These are phyloP conservation scores for Dendrocincla fuliginosa DNA, from an alignment of 2,797 vertebrate genomes.

Conservation along the genomic window DNA sequence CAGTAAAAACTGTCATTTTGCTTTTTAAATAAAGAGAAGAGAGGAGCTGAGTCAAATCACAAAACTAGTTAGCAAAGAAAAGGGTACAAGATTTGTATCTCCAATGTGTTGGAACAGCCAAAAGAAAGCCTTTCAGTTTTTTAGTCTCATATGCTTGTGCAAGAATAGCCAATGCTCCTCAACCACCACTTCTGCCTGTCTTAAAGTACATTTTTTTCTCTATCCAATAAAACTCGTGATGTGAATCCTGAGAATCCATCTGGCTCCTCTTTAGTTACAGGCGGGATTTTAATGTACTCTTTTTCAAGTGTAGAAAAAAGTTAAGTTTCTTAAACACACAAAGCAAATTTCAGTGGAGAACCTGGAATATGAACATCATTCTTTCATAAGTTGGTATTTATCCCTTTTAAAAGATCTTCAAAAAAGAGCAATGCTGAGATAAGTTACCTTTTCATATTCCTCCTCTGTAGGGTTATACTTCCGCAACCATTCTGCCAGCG, in stretches of 20 bases:
- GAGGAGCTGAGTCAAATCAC: background rate
- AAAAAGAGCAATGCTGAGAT: background rate
- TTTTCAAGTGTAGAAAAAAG: background rate
- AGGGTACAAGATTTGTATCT: background rate
- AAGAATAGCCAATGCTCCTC: background rate
- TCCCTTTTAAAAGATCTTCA: background rate
- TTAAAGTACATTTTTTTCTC: background rate
- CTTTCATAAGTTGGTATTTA: background rate
- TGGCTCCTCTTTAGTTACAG: background rate
- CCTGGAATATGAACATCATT: background rate
- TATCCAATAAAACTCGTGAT: background rate
- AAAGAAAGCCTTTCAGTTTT: background rate
- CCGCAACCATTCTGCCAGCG: conserved; percentile 95
- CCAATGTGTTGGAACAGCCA: background rate
- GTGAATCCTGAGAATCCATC: background rate
- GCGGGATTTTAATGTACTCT: background rate
- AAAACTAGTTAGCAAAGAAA: background rate
- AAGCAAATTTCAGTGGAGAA: background rate
- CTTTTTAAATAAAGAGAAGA: background rate
- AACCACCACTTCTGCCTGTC: background rate
- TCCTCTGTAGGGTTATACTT: conserved; percentile 98
- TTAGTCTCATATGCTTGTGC: background rate
- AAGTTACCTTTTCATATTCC: conserved; percentile 94
- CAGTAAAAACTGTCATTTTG: background rate
- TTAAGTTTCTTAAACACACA: background rate